Base-by-base conservation (phyloP, 2,797 vertebrate species). In the Gambusia yucatana region DNA sequence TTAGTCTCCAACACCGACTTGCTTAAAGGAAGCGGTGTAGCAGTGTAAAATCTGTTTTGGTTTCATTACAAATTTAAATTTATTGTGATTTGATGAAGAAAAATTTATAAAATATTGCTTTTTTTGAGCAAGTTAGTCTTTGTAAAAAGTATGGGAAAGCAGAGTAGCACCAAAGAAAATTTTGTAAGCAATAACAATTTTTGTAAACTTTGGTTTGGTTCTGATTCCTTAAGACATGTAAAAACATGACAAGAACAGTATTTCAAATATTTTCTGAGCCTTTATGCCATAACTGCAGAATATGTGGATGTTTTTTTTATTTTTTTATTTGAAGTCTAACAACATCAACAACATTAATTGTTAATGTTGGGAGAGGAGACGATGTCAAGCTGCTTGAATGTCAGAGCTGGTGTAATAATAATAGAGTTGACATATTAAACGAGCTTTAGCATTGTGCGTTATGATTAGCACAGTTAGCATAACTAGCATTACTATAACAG, bases 1-100 rank as follows among this genome's bases (percentile, higher is more conserved):
- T 71, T 70, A 77, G 84, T 79, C 73, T 78, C 80, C 75, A 78
- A 78, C 69, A 73, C 72, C 61, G 52, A 79, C 48, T 76, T 74
- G 77, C 90, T 86, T 55, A 3, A 57, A 84, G 84, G 78, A 84
- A 47, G 63, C 41, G 61, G 44, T 75, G 71, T 46, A 48, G 77
- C 72, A 1, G 41, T 77, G 48, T 75, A 71, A 73, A 48, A 63
- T 57, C 8, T 76, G 41, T 50, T 33, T 79, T 72, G 70, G 75
- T 63, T 36, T 46, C 57, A 46, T 77, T 55, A 61, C 30, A 76
- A n/a, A 43, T 82, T 59, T 7, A 22, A 61, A 77, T 76, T 78
- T 73, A 43, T 69, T 69, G 10, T 69, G 39, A 83, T 28, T 41
- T 55, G 41, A n/a, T 7, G 20, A 30, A 14, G 63, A 79, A 20